phyloP scores from a whole-genome alignment of 2,113 vertebrate species.

The Mugil cephalus region DNA sequence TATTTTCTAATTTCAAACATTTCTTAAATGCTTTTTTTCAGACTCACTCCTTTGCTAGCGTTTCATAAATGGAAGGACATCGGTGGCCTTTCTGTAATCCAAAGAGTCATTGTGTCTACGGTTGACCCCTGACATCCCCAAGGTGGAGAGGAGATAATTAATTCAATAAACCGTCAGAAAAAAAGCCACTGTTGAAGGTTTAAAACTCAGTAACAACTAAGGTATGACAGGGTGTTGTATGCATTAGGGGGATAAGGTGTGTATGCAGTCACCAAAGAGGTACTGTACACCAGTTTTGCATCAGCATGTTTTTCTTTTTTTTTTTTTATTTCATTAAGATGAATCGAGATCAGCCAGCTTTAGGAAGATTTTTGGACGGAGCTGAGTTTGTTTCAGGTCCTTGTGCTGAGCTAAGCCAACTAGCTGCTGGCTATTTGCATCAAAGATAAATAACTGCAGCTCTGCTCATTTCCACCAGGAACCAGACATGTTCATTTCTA shows the following conservation, averaged over 20 bases:
- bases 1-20: background rate
- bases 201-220: background rate
- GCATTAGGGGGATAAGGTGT: background rate
- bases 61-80: background rate
- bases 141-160: background rate
- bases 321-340: too few relatives aligned
- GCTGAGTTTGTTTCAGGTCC: too few relatives aligned
- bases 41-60: too few relatives aligned
- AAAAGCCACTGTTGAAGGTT: background rate
- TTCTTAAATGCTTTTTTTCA: background rate
- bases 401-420: too few relatives aligned
- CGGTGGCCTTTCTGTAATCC: background rate
- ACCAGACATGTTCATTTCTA: too few relatives aligned
- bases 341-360: too few relatives aligned
- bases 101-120: background rate
- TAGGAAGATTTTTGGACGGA: too few relatives aligned
- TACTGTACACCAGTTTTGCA: background rate
- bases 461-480: too few relatives aligned
- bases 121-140: conserved; percentile 1
- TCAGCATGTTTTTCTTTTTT: too few relatives aligned
- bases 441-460: too few relatives aligned
- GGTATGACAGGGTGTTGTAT: too few relatives aligned
- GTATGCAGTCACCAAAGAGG: background rate
- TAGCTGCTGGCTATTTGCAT: too few relatives aligned
- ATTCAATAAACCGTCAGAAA: conserved; percentile 19